Conservation (phyloP, 2,888 invertebrate species). For the Eubasilissa splendida region DNA sequence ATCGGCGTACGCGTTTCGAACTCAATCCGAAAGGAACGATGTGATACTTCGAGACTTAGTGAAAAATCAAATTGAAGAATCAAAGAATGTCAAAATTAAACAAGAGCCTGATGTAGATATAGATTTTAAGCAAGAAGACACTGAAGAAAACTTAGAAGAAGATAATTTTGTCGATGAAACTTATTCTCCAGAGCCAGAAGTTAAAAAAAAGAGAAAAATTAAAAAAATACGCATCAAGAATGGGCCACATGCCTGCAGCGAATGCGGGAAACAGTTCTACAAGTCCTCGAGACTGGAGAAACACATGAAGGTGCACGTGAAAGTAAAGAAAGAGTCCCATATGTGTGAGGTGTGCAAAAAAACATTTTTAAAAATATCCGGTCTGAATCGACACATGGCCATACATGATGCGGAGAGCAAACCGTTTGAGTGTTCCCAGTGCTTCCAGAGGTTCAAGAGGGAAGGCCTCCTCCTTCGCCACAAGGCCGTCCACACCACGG, state of each 20-base stretch:
- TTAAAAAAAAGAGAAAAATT: slow-evolving; percentile 59
- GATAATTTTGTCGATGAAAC: slow-evolving; percentile 54
- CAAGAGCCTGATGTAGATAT: slow-evolving; percentile 59
- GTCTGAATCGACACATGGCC: slow-evolving; percentile 64
- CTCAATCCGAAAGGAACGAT: slow-evolving; percentile 68
- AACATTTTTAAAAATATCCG: slow-evolving; percentile 62
- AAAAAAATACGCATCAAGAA: slow-evolving; percentile 56
- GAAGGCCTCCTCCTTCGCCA: slow-evolving; percentile 61
- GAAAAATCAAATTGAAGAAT: slow-evolving; percentile 54
- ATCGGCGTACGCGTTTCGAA: slow-evolving; percentile 69
- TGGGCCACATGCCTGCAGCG: slow-evolving; percentile 62
- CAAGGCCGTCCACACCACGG: slow-evolving; percentile 60
- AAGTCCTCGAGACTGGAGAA: slow-evolving; percentile 68
- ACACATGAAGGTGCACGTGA: slow-evolving; percentile 67
- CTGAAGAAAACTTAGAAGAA: slow-evolving; percentile 58
- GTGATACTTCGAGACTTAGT: slow-evolving; percentile 62
- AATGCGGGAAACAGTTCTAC: slow-evolving; percentile 69
- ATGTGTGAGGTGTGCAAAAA: slow-evolving; percentile 64
- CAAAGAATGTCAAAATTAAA: slow-evolving; percentile 55
- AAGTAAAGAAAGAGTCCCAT: slow-evolving; percentile 58
- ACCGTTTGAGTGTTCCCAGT: slow-evolving; percentile 61
- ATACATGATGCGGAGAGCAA: slow-evolving; percentile 62
- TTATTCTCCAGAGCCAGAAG: slow-evolving; percentile 31
- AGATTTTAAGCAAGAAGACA: slow-evolving; percentile 54
- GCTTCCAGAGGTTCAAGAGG: slow-evolving; percentile 60